Evolutionary conservation across 92 coral and sea anemone genomes (phyloP).

Genomic region (Phenganax subtilis): DNA sequence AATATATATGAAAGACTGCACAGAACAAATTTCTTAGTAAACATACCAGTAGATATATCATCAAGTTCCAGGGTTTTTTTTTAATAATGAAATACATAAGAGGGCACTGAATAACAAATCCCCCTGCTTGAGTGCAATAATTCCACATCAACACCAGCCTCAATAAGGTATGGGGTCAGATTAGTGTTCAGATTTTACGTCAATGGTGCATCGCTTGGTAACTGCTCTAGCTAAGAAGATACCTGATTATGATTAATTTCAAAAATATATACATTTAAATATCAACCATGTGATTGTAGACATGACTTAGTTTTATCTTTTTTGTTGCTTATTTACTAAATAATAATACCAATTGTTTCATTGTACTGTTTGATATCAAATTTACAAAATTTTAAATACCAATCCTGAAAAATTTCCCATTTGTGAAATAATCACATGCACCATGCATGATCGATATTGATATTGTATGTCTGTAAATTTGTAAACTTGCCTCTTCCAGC

Average conservation of each 20-base stretch:
- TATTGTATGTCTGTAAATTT: not conserved
- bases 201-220: not conserved
- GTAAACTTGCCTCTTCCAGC: slow-evolving; percentile 38
- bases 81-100: slow-evolving; percentile 1
- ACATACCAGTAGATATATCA: slow-evolving; percentile 10
- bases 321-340: not conserved
- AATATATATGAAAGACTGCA: not conserved
- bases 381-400: too few species aligned
- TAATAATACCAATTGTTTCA: too few species aligned
- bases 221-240: not conserved
- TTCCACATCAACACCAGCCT: slow-evolving; percentile 22
- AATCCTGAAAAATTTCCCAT: too few species aligned
- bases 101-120: not conserved
- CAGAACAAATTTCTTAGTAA: not conserved
- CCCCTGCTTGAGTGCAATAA: slow-evolving; percentile 10
- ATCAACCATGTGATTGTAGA: too few species aligned
- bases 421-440: not conserved
- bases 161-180: slow-evolving; percentile 5
- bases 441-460: not conserved
- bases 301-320: not conserved
- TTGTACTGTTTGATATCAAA: too few species aligned
- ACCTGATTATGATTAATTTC: not conserved
- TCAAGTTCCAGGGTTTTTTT: slow-evolving; percentile 10
- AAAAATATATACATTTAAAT: too few species aligned
- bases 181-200: not conserved